Percentiles rank a stretch among this genome's conserved stretches.
Evolutionary conservation across 2,888 invertebrate species (phyloP).

Genomic region (Prenolepis imparis): DNA sequence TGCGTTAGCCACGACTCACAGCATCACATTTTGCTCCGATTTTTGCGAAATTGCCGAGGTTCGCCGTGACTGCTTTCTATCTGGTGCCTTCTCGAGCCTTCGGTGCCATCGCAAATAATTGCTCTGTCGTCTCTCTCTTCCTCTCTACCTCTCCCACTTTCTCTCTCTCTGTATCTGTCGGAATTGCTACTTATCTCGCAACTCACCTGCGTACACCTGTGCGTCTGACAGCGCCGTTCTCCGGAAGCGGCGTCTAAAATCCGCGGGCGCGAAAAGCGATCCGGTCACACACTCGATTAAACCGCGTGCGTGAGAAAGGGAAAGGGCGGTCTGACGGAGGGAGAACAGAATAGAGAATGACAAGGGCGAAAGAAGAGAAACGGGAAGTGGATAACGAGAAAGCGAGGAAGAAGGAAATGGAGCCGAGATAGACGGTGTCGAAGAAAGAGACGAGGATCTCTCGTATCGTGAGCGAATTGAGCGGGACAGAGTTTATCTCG

Average conservation of each 20-base stretch:
- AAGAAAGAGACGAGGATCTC: slow-evolving; percentile 17
- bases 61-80: neutral
- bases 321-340: neutral
- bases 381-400: neutral
- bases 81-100: neutral
- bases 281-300: slow-evolving; percentile 60
- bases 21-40: neutral
- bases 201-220: slow-evolving; percentile 68
- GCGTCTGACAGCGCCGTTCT: slow-evolving; percentile 37
- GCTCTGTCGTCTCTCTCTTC: neutral
- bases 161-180: neutral
- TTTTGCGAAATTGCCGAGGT: slow-evolving; percentile 16
- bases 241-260: slow-evolving; percentile 45
- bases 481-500: slow-evolving; percentile 6
- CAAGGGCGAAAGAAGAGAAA: slow-evolving; percentile 34
- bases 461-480: slow-evolving; percentile 25
- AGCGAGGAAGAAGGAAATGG: slow-evolving; percentile 22
- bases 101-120: neutral
- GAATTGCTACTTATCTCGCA: slow-evolving; percentile 34
- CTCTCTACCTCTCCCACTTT: neutral
- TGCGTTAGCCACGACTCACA: slow-evolving; percentile 4
- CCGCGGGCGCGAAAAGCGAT: slow-evolving; percentile 42
- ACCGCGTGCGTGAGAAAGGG: slow-evolving; percentile 7
- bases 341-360: neutral
- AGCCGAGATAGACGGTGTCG: neutral